Conservation (phyloP, 2,888 invertebrate species). For the Crossocerus cetratus region DNA sequence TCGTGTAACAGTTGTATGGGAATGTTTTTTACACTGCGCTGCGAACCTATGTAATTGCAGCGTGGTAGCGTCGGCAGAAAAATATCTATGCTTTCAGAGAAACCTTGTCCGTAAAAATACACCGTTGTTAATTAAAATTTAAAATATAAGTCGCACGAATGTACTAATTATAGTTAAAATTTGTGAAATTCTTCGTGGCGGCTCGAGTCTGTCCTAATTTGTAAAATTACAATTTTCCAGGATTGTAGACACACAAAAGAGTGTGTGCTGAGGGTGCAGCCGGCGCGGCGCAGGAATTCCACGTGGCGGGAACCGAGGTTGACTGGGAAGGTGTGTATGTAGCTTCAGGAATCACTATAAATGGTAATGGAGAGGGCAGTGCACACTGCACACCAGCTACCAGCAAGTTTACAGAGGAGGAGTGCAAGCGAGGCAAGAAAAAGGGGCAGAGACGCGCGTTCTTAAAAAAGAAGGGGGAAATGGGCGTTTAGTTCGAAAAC, state of each 20-base stretch:
- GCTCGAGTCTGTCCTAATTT: no score
- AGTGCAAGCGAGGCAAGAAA: slow-evolving; percentile 40
- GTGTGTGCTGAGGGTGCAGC: slow-evolving; percentile 42
- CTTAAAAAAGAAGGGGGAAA: slow-evolving; percentile 5
- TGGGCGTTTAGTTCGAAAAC: slow-evolving; percentile 65
- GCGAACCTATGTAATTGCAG: no score
- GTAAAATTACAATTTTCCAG: no score
- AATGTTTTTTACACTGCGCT: no score
- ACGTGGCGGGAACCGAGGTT: slow-evolving; percentile 48
- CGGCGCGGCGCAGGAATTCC: slow-evolving; percentile 45
- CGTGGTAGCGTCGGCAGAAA: no score
- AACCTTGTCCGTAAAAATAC: no score
- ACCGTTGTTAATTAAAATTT: no score
- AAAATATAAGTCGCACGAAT: no score
- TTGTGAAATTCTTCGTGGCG: no score
- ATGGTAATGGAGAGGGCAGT: slow-evolving; percentile 73
- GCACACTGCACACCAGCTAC: slow-evolving; percentile 11
- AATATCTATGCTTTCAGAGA: no score
- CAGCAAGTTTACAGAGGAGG: slow-evolving; percentile 41
- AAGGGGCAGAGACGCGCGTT: slow-evolving; percentile 15
- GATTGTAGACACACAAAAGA: not conserved
- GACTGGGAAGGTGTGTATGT: slow-evolving; percentile 44
- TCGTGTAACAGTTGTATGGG: no score
- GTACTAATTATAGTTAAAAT: no score
- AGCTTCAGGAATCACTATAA: slow-evolving; percentile 75